phyloP scores from a whole-genome alignment of 2,888 invertebrate species.

The Myathropa florea region DNA sequence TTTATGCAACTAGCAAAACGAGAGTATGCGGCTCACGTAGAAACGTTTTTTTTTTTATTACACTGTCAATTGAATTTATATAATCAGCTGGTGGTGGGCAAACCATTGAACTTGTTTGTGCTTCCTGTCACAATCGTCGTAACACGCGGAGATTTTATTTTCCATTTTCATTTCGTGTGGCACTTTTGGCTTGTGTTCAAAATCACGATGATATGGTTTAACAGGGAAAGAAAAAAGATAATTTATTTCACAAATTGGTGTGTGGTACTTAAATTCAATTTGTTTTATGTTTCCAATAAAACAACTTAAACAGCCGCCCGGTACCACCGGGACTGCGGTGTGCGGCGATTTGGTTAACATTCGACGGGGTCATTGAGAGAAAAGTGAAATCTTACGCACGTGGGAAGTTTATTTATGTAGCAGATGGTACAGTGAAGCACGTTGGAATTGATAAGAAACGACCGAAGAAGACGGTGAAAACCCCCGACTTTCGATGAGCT shows the following conservation, averaged over 20 bases:
- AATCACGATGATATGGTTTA: not conserved
- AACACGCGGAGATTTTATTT: conserved; percentile 24
- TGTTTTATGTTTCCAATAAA: conserved; percentile 1
- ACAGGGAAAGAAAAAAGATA: not conserved
- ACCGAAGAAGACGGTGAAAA: not conserved
- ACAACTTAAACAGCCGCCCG: not conserved
- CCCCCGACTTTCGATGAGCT: not conserved
- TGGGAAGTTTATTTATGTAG: conserved; percentile 23
- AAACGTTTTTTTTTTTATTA: conserved; percentile 41
- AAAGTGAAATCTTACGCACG: conserved; percentile 41
- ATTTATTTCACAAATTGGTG: conserved; percentile 25
- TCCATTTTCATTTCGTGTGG: conserved; percentile 17
- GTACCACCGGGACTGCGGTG: not conserved
- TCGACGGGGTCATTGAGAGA: not conserved
- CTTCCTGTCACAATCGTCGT: conserved; percentile 38
- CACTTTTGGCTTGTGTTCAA: conserved; percentile 55
- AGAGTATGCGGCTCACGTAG: conserved; percentile 48
- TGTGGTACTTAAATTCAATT: not conserved
- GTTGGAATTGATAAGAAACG: not conserved
- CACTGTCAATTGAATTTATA: conserved; percentile 48
- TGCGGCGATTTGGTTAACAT: not conserved
- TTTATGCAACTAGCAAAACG: conserved; percentile 54
- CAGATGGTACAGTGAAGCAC: conserved; percentile 7
- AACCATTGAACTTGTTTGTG: conserved; percentile 49
- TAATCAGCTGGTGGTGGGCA: conserved; percentile 43